These are phyloP conservation scores for Gymnogyps californianus DNA, from an alignment of 2,113 vertebrate species.

Conservation along the genomic window DNA sequence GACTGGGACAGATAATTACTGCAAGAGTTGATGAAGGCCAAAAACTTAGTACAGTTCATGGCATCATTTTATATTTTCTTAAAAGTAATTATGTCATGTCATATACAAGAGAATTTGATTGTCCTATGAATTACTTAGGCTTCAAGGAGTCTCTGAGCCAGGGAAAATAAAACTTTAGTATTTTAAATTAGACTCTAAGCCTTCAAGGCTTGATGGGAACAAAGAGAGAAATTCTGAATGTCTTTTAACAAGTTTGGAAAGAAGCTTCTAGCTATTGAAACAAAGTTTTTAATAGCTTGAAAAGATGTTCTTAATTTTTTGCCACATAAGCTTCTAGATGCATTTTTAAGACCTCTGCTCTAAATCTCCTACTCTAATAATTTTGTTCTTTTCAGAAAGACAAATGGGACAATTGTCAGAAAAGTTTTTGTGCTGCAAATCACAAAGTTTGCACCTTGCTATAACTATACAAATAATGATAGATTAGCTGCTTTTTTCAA, in stretches of 20 bases:
- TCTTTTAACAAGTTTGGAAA: slow-evolving; percentile 11
- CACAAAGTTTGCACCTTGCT: background rate
- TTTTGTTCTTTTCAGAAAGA: slow-evolving; percentile 15
- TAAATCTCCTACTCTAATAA: background rate
- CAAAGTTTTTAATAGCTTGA: background rate
- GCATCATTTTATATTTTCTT: background rate
- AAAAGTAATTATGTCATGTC: background rate
- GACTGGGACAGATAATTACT: background rate
- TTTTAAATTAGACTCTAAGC: slow-evolving; percentile 10
- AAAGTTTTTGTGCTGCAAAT: background rate
- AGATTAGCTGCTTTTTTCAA: background rate
- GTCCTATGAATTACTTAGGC: background rate
- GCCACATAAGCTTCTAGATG: background rate
- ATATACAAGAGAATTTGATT: background rate
- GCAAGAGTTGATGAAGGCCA: background rate
- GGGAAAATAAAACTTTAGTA: slow-evolving; percentile 19
- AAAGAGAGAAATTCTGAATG: background rate
- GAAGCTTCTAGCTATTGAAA: background rate
- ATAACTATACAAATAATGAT: background rate
- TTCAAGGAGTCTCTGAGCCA: background rate
- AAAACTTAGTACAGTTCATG: background rate
- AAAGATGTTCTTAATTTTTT: background rate
- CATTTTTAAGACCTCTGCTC: background rate
- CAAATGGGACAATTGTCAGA: background rate
- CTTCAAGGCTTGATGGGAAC: slow-evolving; percentile 13